Percentiles rank a stretch among this genome's conserved stretches.
phyloP scores from a whole-genome alignment of 1,140 invertebrate genomes.

The Drosophila fuyamai region DNA sequence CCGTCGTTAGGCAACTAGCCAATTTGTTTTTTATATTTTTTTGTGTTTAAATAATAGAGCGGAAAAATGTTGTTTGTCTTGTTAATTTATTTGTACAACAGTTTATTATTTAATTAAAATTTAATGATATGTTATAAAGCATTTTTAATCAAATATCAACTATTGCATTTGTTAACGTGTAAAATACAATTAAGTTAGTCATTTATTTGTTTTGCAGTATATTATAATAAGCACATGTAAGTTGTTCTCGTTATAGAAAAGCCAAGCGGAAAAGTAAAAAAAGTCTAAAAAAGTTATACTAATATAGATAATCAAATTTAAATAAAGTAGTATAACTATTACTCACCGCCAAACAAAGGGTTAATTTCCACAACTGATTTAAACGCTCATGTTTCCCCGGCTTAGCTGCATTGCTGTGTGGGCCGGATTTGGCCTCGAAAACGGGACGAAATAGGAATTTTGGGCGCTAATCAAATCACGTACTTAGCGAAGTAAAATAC shows the following conservation, averaged over 20 bases:
- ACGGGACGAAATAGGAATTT: conserved; percentile 53
- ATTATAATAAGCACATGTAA: no score
- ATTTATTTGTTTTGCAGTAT: no score
- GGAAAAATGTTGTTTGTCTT: neutral
- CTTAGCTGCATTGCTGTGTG: conserved; percentile 35
- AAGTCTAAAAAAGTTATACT: no score
- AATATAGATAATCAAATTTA: no score
- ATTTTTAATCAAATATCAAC: no score
- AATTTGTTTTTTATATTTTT: conserved; percentile 1
- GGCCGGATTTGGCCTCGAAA: conserved; percentile 19
- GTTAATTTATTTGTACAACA: no score
- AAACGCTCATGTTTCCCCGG: conserved; percentile 30
- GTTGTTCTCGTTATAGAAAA: no score
- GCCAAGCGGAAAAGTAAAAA: no score
- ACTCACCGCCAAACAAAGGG: neutral
- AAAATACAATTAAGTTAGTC: no score
- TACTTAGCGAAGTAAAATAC: conserved; percentile 83
- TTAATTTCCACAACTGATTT: conserved; percentile 26
- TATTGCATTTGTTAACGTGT: no score
- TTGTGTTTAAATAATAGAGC: neutral
- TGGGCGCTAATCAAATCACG: conserved; percentile 79
- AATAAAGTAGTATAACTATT: no score
- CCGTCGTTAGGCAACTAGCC: conserved; percentile 29
- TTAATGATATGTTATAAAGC: no score
- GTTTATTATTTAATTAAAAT: neutral